Evolutionary conservation across 2,113 vertebrate species (phyloP).

Genomic region (Gopherus flavomarginatus): DNA sequence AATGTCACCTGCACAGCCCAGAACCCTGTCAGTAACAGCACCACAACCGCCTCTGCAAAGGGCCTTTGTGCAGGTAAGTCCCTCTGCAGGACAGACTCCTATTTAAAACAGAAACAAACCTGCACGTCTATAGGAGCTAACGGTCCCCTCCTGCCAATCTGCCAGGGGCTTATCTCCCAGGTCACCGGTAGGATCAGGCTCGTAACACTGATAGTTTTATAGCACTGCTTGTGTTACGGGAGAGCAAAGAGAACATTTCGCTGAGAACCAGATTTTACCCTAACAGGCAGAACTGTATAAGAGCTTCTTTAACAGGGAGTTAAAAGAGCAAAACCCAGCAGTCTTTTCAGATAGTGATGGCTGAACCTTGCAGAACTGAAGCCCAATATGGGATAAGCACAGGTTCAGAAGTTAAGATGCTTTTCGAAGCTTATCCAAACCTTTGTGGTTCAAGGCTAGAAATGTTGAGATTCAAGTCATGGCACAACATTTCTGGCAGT

Average conservation of each 20-base stretch:
- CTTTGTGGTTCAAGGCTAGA: not conserved
- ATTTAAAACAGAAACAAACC: not conserved
- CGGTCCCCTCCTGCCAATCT: not conserved
- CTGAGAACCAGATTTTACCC: not conserved
- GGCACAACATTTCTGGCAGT: not conserved
- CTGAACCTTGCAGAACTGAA: not conserved
- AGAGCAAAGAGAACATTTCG: not conserved
- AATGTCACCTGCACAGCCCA: accelerated
- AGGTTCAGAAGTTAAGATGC: not conserved
- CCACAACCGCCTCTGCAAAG: accelerated
- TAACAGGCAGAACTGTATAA: not conserved
- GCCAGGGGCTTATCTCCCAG: not conserved
- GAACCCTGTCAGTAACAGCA: not conserved
- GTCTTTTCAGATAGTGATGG: not conserved
- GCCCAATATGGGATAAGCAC: not conserved
- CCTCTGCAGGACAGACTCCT: not conserved
- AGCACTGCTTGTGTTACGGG: not conserved
- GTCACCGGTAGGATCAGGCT: not conserved
- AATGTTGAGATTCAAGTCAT: not conserved
- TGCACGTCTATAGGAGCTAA: not conserved
- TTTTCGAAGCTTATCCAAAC: not conserved
- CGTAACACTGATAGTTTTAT: not conserved
- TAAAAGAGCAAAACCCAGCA: not conserved
- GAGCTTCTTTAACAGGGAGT: not conserved
- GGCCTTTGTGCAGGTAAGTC: not conserved